Evolutionary conservation across 2,113 vertebrate genomes (phyloP), one percentile per base, ranked within the genome.

Genomic region (Eclectus roratus): DNA sequence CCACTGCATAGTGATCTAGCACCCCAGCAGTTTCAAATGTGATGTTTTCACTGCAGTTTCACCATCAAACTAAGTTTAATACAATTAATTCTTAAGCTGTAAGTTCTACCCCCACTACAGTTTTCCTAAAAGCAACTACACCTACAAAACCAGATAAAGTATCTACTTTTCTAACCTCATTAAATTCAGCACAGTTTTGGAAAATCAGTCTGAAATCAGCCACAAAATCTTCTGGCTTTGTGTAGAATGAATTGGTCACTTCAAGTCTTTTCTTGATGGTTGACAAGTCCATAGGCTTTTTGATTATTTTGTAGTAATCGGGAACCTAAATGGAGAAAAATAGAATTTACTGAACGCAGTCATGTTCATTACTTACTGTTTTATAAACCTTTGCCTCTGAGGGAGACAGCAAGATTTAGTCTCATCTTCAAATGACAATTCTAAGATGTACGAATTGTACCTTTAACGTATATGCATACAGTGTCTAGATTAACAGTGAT

Each of bases 231-330:
- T 98, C 98, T 2, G 97, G 97, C 29, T 97, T 98, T 63, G 96
- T 91, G 60, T 98, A 98, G 85, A 97, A 82, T 9, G 94, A 96
- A 81, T 80, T 95, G 80, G 97, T 96, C 60, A 94, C 94, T 94
- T 98, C 98, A 17, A 98, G 97, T 94, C 97, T 98, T 86, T 97
- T 98, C 94, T 98, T 98, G 94, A 98, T 98, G 39, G 98, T 98
- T 72, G 98, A 98, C 92, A 98, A 97, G 80, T 98, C 98, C 98
- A 98, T 98, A 39, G 98, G 98, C 55, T 97, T 98, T 91, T 98
- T 98, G 89, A 98, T 98, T 92, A 98, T 98, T 98, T 96, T 98
- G 74, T 98, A 98, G 95, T 98, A 98, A 96, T 98, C 98, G 65
- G 98, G 98, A 97, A 98, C 98, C 98, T 98, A 95, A 31, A 90